A percentile compares a stretch with the other conserved stretches of the same genome.
Evolutionary conservation across 1,140 invertebrate species (phyloP).

Genomic region (Venturia canescens): DNA sequence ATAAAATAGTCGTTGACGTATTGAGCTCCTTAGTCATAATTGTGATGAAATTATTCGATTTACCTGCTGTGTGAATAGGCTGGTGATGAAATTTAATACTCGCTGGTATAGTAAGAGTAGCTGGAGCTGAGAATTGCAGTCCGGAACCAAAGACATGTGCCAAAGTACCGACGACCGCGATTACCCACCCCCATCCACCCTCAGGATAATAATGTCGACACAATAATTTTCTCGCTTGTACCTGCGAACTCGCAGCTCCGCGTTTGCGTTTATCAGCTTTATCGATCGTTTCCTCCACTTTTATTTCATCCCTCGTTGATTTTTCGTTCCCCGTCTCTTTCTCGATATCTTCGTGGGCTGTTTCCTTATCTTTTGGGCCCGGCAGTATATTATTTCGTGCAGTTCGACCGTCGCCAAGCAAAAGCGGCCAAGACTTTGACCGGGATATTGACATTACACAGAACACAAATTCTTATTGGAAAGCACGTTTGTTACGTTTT

Average conservation of each 20-base stretch:
- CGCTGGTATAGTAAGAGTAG: constrained; percentile 61
- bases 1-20: too few species aligned
- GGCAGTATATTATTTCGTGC: not conserved
- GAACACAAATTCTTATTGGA: not conserved
- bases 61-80: constrained; percentile 65
- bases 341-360: not conserved
- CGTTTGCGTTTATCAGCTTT: not conserved
- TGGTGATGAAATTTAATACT: constrained; percentile 64
- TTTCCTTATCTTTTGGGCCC: not conserved
- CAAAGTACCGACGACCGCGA: constrained; percentile 81
- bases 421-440: constrained; percentile 65
- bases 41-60: constrained; percentile 40
- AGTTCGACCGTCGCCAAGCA: constrained; percentile 45
- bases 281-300: not conserved
- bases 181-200: constrained; percentile 89
- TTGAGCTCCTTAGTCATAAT: not conserved
- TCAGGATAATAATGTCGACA: constrained; percentile 86
- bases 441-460: constrained; percentile 66
- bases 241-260: constrained; percentile 46
- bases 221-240: constrained; percentile 63
- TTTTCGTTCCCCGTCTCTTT: constrained; percentile 8
- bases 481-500: not conserved
- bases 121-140: constrained; percentile 80
- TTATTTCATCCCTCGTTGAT: not conserved
- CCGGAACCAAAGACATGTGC: constrained; percentile 83